These are phyloP conservation scores for Micrasema longulum DNA, from an alignment of 1,140 invertebrate genomes.

Conservation along the genomic window DNA sequence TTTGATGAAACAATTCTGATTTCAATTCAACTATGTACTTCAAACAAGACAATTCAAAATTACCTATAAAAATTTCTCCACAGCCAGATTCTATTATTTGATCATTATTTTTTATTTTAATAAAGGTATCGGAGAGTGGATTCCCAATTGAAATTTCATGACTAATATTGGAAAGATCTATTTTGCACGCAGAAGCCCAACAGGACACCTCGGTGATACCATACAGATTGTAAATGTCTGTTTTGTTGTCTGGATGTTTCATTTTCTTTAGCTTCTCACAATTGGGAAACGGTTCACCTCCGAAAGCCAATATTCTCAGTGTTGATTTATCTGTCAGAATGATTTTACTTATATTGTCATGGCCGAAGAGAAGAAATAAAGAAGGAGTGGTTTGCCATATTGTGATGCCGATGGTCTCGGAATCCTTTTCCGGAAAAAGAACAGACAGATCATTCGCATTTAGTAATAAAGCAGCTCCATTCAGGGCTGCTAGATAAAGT, in stretches of 20 bases:
- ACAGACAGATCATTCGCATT: slow-evolving; percentile 59
- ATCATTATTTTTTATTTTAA: slow-evolving; percentile 65
- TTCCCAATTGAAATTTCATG: slow-evolving; percentile 69
- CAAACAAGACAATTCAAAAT: slow-evolving; percentile 19
- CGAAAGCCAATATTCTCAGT: slow-evolving; percentile 72
- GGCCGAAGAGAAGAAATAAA: slow-evolving; percentile 72
- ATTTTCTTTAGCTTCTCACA: slow-evolving; percentile 63
- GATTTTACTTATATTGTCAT: slow-evolving; percentile 67
- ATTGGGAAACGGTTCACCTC: slow-evolving; percentile 73
- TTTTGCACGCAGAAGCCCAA: slow-evolving; percentile 78
- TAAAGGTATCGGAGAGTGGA: slow-evolving; percentile 72
- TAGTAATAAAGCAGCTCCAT: slow-evolving; percentile 75
- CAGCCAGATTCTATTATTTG: slow-evolving; percentile 58
- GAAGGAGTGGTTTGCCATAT: slow-evolving; percentile 84
- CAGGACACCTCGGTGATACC: slow-evolving; percentile 88
- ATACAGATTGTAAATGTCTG: slow-evolving; percentile 81
- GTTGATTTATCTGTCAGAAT: slow-evolving; percentile 69
- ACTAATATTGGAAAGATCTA: slow-evolving; percentile 63
- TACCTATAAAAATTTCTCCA: slow-evolving; percentile 74
- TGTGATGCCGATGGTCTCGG: slow-evolving; percentile 67
- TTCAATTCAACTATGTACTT: no score
- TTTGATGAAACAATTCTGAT: no score
- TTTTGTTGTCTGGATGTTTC: slow-evolving; percentile 67
- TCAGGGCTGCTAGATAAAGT: slow-evolving; percentile 75
- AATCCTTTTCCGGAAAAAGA: slow-evolving; percentile 60